Conservation (phyloP, 2,888 invertebrate genomes). For the Watsonalla binaria region DNA sequence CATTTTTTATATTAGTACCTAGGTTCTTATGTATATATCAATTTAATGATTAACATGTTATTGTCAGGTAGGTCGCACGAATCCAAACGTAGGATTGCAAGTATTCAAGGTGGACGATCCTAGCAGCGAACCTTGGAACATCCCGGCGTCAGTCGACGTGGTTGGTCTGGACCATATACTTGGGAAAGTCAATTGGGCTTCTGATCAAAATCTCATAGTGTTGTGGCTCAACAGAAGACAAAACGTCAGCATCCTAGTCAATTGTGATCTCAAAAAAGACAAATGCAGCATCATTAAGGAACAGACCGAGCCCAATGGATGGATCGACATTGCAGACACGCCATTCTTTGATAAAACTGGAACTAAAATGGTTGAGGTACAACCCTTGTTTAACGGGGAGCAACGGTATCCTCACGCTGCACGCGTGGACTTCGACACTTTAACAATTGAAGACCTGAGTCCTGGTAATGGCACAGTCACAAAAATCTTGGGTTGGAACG, state of each 20-base stretch:
- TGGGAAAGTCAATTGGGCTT: constrained; percentile 86
- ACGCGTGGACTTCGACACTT: constrained; percentile 46
- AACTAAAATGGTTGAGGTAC: constrained; percentile 62
- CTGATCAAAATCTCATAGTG: constrained; percentile 81
- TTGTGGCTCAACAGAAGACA: constrained; percentile 93
- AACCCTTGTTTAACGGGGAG: constrained; percentile 47
- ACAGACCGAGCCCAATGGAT: constrained; percentile 81
- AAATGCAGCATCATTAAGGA: constrained; percentile 62
- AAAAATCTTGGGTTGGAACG: constrained; percentile 81
- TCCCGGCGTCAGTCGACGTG: constrained; percentile 75
- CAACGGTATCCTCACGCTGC: constrained; percentile 69
- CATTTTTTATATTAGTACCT: too few species aligned
- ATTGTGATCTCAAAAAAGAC: constrained; percentile 72
- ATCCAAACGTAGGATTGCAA: constrained; percentile 84
- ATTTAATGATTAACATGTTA: background rate
- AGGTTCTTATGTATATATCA: background rate
- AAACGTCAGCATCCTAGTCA: constrained; percentile 80
- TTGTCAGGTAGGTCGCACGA: constrained; percentile 83
- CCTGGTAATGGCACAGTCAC: constrained; percentile 80
- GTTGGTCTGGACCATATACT: constrained; percentile 82
- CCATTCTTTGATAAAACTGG: constrained; percentile 75
- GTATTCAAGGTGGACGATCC: constrained; percentile 74
- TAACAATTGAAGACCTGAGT: constrained; percentile 65
- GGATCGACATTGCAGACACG: constrained; percentile 79
- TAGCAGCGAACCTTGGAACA: constrained; percentile 45